Percentiles rank a stretch among this genome's conserved stretches.
These are phyloP conservation scores for Sialis fuliginosa DNA, from an alignment of 2,888 invertebrate species.

Conservation along the genomic window DNA sequence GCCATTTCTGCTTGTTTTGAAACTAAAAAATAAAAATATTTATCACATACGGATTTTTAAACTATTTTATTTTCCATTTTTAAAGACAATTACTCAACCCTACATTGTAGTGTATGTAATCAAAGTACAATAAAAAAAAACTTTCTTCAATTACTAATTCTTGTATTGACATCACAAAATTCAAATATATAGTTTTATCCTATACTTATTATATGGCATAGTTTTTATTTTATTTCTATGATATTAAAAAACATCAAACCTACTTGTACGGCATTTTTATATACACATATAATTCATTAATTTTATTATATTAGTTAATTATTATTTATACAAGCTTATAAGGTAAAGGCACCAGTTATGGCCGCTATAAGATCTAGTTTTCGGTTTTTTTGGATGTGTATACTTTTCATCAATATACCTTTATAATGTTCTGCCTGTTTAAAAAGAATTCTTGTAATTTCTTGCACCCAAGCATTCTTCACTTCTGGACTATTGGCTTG, in stretches of 20 bases:
- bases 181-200: not conserved
- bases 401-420: not conserved
- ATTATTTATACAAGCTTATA: no score
- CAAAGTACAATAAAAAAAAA: not conserved
- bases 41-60: constrained; percentile 10
- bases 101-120: not conserved
- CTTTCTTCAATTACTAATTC: no score
- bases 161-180: not conserved
- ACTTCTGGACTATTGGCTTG: constrained; percentile 2
- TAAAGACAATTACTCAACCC: constrained; percentile 15
- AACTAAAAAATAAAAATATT: not conserved
- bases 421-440: constrained; percentile 5
- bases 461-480: constrained; percentile 3
- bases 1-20: constrained; percentile 3
- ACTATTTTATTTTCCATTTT: constrained; percentile 14
- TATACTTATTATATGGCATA: not conserved
- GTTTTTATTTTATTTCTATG: not conserved
- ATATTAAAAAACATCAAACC: not conserved
- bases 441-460: constrained; percentile 2
- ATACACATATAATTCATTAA: not conserved
- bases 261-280: not conserved
- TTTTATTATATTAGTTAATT: no score
- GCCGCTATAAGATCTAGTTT: no score
- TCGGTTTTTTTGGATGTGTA: no score
- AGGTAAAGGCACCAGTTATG: no score